A percentile compares a stretch with the other conserved stretches of the same genome.
These are phyloP conservation scores for Andrena camellia DNA, from an alignment of 2,888 invertebrate species.

Conservation along the genomic window DNA sequence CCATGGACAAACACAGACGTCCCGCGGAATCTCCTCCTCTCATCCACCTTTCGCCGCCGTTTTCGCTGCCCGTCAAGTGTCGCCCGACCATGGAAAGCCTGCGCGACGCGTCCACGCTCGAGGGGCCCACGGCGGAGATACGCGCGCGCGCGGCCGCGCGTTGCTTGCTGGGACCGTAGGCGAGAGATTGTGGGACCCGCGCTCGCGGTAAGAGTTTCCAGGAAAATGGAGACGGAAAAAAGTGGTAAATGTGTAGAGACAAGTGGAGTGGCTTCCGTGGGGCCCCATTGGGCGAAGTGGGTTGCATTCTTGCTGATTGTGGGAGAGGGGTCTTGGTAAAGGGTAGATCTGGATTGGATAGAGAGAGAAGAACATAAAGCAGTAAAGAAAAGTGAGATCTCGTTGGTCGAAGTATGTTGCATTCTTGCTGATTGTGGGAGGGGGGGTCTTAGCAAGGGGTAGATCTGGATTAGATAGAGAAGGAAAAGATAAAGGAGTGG, in stretches of 20 bases:
- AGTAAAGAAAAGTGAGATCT: no score
- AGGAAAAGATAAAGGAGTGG: no score
- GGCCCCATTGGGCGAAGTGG: background rate
- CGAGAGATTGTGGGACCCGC: background rate
- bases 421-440: no score
- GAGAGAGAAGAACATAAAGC: no score
- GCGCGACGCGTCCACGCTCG: background rate
- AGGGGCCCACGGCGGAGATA: slow-evolving; percentile 5
- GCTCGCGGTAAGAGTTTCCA: background rate
- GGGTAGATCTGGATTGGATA: no score
- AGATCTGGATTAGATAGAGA: no score
- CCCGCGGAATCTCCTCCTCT: slow-evolving; percentile 57
- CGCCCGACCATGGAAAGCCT: slow-evolving; percentile 40
- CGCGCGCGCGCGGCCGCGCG: background rate
- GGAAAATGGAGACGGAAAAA: background rate
- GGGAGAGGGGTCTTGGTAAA: no score
- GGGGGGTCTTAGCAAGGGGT: no score
- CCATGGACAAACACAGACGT: slow-evolving; percentile 72
- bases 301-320: no score
- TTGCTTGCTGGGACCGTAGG: background rate
- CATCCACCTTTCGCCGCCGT: slow-evolving; percentile 35
- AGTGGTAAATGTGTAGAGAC: background rate
- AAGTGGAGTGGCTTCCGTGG: background rate
- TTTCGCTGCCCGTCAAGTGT: slow-evolving; percentile 46
- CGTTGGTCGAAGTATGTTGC: no score